These are phyloP conservation scores for Idaea aversata DNA, from an alignment of 2,888 invertebrate genomes.

Conservation along the genomic window DNA sequence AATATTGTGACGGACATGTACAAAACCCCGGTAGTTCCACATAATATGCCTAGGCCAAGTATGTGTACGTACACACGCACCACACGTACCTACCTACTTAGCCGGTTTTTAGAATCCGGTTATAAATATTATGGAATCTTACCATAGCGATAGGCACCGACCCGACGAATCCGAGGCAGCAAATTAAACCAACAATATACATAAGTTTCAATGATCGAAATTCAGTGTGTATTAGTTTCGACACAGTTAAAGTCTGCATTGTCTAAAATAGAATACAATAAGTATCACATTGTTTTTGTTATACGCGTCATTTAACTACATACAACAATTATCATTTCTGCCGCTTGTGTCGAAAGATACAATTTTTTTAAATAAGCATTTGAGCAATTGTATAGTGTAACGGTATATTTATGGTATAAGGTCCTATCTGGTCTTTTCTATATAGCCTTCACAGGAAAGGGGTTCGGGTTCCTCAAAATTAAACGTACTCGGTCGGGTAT, in stretches of 20 bases:
- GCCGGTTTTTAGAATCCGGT: neutral
- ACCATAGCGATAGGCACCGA: conserved; percentile 45
- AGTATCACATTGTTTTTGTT: neutral
- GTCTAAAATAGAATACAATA: conserved; percentile 41
- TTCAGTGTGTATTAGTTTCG: conserved; percentile 54
- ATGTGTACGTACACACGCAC: too few species aligned
- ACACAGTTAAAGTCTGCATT: conserved; percentile 48
- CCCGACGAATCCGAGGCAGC: conserved; percentile 49
- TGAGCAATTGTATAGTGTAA: neutral
- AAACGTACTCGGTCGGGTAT: too few species aligned
- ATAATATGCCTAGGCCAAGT: too few species aligned
- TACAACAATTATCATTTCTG: conserved; percentile 5
- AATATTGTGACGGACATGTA: too few species aligned
- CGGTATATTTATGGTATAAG: too few species aligned
- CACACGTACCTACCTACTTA: too few species aligned
- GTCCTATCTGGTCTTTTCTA: too few species aligned
- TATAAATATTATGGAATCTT: conserved; percentile 25
- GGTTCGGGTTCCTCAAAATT: too few species aligned
- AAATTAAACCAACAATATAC: conserved; percentile 57
- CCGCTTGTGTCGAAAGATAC: neutral
- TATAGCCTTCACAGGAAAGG: too few species aligned
- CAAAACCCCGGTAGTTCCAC: too few species aligned
- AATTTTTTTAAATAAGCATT: neutral
- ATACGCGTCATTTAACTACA: neutral
- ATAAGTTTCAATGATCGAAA: conserved; percentile 53